Conservation (phyloP, 2,113 vertebrate genomes). For the Dicaeum eximium region DNA sequence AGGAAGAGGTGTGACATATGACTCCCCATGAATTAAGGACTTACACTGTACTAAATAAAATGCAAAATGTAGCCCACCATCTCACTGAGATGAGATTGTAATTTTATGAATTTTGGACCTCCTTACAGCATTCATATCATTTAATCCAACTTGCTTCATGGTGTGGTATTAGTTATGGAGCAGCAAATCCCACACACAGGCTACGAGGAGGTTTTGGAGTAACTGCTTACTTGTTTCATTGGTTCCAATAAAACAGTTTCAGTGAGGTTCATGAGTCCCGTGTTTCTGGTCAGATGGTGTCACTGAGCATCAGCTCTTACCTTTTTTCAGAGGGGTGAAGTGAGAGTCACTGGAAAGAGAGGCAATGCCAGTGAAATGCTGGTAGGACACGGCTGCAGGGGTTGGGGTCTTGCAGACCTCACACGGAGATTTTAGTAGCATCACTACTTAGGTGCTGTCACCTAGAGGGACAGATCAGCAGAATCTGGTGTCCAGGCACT, state of each 20-base stretch:
- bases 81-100: neutral
- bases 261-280: neutral
- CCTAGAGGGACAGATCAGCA: neutral
- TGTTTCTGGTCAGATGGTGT: neutral
- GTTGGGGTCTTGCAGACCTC: neutral
- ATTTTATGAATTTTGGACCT: neutral
- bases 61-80: neutral
- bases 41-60: neutral
- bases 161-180: neutral
- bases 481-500: neutral
- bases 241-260: neutral
- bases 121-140: neutral
- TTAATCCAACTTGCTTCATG: neutral
- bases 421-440: neutral
- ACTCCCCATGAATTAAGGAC: neutral
- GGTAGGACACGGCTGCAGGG: accelerated
- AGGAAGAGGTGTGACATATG: neutral
- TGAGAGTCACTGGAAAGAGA: neutral
- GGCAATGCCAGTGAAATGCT: neutral
- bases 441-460: neutral
- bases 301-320: neutral
- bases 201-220: neutral
- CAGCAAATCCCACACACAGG: neutral
- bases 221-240: neutral
- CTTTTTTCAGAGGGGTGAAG: neutral